Conservation (phyloP, 2,888 invertebrate genomes). For the Cheiracanthium punctorium region DNA sequence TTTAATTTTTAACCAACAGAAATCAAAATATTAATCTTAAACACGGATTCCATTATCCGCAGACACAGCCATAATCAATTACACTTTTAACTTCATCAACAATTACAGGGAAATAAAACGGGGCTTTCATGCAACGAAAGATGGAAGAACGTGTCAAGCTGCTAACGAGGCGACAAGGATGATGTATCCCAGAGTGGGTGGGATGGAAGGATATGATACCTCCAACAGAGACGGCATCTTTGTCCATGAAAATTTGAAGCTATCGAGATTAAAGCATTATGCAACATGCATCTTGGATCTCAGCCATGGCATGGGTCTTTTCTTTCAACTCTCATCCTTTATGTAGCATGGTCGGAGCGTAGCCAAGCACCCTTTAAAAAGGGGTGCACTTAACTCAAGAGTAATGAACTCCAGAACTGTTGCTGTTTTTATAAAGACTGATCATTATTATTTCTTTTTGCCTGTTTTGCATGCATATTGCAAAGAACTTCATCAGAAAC, state of each 20-base stretch:
- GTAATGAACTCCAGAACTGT: constrained; percentile 16
- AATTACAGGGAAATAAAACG: background rate
- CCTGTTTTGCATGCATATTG: no score
- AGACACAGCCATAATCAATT: background rate
- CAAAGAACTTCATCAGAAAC: no score
- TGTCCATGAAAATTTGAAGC: constrained; percentile 35
- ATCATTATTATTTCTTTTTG: background rate
- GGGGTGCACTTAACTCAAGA: background rate
- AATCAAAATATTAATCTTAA: no score
- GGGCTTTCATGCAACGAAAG: background rate
- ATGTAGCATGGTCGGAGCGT: constrained; percentile 3
- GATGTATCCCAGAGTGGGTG: constrained; percentile 47
- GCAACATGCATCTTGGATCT: constrained; percentile 35
- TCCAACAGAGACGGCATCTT: constrained; percentile 28
- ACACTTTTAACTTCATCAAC: background rate
- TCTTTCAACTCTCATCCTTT: background rate
- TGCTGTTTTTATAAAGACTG: background rate
- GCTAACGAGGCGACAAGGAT: constrained; percentile 61
- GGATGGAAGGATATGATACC: constrained; percentile 1
- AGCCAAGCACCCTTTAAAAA: constrained; percentile 23
- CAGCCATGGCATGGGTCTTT: constrained; percentile 17
- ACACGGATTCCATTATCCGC: background rate
- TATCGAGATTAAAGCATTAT: constrained; percentile 21
- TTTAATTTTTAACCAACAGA: no score
- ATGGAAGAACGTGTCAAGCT: constrained; percentile 2